Evolutionary conservation across 2,888 invertebrate genomes (phyloP), one percentile per base, ranked within the genome.

Genomic region (Acanthacorydalis orientalis): DNA sequence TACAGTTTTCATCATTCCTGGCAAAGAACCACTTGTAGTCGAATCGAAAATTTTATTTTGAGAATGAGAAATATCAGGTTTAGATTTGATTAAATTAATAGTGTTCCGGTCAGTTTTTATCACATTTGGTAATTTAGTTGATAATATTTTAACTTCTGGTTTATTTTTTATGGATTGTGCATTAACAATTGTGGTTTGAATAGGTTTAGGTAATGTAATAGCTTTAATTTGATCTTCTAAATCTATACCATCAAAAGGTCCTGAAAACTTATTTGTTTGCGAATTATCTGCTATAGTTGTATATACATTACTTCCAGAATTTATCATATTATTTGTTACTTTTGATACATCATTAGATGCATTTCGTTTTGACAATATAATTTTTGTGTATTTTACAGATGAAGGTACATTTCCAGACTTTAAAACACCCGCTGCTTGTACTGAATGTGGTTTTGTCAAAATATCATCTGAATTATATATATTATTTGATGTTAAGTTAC

Each of bases 341-440:
- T 52, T 53, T 44, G 51, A 47, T 31, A 54, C 54, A 12, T 49
- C 48, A 35, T 57, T 57, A 1, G 53, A 47, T 2, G 51, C 39
- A 15, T 52, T 52, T 50, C 66, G 64, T 51, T 70, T 70, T 1
- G 72, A 68, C 33, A 72, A 56, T 51, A 73, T 68, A 49, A 72
- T 72, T 53, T 72, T 72, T 1, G 71, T 69, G 46, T 69, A 72
- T 52, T 72, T 72, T 6, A 62, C 42, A 15, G 51, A 46, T 47
- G 51, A 50, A 10, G 45, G 44, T 23, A 23, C 6, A 6, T 23
- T 23, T 4, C 23, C 23, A 23, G 23, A 2, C 6, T 23, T 23
- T 12, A 16, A n/a, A 9, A 37, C 10, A 7, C 14, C 14, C n/a
- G 9, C 14, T 1, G n/a, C 6, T 2, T 37, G 37, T 37, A 37